These are phyloP conservation scores for Limnephilus marmoratus DNA, from an alignment of 2,888 invertebrate species.

Conservation along the genomic window DNA sequence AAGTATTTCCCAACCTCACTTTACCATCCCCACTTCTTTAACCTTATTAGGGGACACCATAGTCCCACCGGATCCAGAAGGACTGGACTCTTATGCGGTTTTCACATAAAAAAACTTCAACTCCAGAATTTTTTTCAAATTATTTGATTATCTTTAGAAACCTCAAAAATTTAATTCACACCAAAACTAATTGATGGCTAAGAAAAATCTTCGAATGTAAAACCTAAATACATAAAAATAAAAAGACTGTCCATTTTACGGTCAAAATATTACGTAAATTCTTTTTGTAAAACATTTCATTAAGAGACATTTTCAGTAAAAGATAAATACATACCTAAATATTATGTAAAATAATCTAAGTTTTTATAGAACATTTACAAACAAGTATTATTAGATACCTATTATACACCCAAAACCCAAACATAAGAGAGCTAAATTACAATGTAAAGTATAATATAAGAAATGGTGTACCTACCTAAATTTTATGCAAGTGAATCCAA, in stretches of 20 bases:
- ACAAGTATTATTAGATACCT: too few relatives aligned
- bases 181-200: too few relatives aligned
- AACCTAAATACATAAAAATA: background rate
- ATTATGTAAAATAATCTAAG: background rate
- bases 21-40: background rate
- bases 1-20: background rate
- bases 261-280: background rate
- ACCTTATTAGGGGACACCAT: background rate
- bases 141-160: background rate
- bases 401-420: too few relatives aligned
- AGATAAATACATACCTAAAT: background rate
- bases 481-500: background rate
- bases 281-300: background rate
- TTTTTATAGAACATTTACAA: background rate
- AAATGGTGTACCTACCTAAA: background rate
- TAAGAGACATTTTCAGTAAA: background rate
- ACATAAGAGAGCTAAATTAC: background rate
- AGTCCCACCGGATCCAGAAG: background rate
- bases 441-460: background rate
- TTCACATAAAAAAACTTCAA: too few relatives aligned
- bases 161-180: background rate
- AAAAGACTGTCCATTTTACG: background rate
- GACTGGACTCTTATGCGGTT: background rate
- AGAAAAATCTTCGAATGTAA: background rate
- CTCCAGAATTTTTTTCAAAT: too few relatives aligned